Base-by-base conservation (phyloP, 92 coral and sea anemone genomes). In the Parazoanthus darwini region DNA sequence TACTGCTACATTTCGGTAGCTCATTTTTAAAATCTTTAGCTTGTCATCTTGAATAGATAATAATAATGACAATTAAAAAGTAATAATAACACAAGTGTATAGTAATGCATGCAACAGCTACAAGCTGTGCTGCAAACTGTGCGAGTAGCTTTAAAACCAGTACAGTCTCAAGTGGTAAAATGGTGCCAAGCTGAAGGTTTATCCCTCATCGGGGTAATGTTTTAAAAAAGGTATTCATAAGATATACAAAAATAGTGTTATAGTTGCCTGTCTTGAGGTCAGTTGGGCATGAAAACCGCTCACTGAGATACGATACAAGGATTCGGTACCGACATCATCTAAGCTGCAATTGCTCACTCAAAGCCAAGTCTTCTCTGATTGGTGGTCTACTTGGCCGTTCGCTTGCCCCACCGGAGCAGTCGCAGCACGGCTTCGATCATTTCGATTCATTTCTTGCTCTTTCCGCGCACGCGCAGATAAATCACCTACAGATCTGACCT, bases 351-450 rank as follows among this genome's bases (percentile, higher is more conserved):
- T 35, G 46, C n/a, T 74, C 26, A 59, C 59, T 84, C 33, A 84
- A 16, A 84, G 68, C 87, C 87, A 84, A 29, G 87, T 84, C 65
- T 84, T 84, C 22, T 84, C 87, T 42, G 87, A 84, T 15, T 13
- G 14, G 11, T 16, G 29, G 8, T 68, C 65, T 1, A 73, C 68
- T 14, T 44, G 51, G 74, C 79, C 66, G 22, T 84, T 84, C 48
- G 8, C n/a, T 33, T 70, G 38, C 0, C 43, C 42, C 26, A 26
- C 87, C 37, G 87, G 79, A 16, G 33, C 87, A 46, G 87, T 84
- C 54, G 87, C 66, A 29, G 87, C 65, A 68, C 79, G 87, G 39
- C 16, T 14, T 14, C 59, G 59, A 54, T 54, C 59, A 54, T 13
- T 43, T 23, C 68, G 87, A 26, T 29, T 1, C 26, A 16, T 6